phyloP scores from a whole-genome alignment of 1,140 invertebrate species.

The Tyrophagus putrescentiae region DNA sequence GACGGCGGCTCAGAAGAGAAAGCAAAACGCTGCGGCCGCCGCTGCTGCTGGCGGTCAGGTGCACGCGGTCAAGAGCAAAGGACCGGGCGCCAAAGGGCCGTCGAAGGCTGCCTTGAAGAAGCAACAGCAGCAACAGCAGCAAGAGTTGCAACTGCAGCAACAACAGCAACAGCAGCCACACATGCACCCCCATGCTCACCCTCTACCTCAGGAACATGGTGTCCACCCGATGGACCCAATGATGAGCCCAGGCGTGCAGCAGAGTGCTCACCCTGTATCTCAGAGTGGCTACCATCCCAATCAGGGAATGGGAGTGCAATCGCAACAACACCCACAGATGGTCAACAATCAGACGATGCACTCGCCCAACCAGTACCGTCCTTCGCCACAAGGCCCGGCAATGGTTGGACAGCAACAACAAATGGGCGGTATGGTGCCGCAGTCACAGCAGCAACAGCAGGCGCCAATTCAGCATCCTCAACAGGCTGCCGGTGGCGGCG shows the following conservation, averaged over 20 bases:
- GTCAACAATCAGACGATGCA: background rate
- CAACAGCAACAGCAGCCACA: background rate
- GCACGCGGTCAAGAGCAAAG: slow-evolving; percentile 3
- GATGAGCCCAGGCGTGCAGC: too few species aligned
- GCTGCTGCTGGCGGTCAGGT: too few species aligned
- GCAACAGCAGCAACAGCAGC: background rate
- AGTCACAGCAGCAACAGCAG: background rate
- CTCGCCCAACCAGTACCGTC: background rate
- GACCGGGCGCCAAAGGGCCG: background rate
- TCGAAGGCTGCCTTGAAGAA: background rate
- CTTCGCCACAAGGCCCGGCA: background rate
- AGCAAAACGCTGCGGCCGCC: too few species aligned
- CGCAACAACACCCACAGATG: slow-evolving; percentile 1
- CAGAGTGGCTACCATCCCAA: too few species aligned
- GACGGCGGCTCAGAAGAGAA: background rate
- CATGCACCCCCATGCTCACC: background rate
- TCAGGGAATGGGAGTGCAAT: too few species aligned
- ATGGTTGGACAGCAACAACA: background rate
- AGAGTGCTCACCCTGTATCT: too few species aligned
- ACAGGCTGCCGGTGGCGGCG: background rate
- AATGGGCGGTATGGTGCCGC: background rate
- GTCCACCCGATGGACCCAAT: too few species aligned
- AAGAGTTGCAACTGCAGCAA: background rate
- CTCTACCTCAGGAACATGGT: too few species aligned
- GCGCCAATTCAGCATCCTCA: slow-evolving; percentile 6